Evolutionary conservation across 1,140 invertebrate genomes (phyloP).

Genomic region (Megalopta genalis): DNA sequence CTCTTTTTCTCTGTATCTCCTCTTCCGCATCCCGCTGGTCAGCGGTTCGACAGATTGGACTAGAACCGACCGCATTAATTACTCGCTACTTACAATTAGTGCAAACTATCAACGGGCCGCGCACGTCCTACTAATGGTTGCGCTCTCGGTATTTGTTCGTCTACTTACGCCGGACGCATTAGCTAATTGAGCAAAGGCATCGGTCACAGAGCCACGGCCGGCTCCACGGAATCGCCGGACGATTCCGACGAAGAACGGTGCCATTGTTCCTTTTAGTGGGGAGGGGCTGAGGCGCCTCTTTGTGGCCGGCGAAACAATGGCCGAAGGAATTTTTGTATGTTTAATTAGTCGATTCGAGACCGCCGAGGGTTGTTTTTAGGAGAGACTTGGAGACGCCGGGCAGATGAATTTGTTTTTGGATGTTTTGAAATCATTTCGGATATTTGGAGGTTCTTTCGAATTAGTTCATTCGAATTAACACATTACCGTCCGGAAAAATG

Average conservation of each 20-base stretch:
- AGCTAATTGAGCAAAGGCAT: constrained; percentile 24
- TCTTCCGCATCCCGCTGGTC: constrained; percentile 60
- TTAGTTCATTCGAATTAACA: too few relatives aligned
- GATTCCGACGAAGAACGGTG: not conserved
- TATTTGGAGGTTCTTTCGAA: too few relatives aligned
- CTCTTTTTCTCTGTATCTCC: not conserved
- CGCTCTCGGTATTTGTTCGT: constrained; percentile 17
- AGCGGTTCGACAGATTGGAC: constrained; percentile 63
- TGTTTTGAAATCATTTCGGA: too few relatives aligned
- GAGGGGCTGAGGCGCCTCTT: too few relatives aligned
- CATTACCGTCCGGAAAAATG: too few relatives aligned
- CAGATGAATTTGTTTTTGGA: too few relatives aligned
- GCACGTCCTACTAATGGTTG: constrained; percentile 37
- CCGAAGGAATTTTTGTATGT: too few relatives aligned
- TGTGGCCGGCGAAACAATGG: too few relatives aligned
- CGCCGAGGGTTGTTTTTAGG: too few relatives aligned
- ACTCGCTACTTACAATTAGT: constrained; percentile 73
- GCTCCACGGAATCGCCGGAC: not conserved
- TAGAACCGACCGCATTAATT: constrained; percentile 75
- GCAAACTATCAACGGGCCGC: constrained; percentile 50
- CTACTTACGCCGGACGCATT: constrained; percentile 30
- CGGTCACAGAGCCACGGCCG: not conserved
- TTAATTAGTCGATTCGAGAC: too few relatives aligned
- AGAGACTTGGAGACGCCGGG: too few relatives aligned
- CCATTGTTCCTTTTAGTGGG: too few relatives aligned